A percentile compares a stretch with the other conserved stretches of the same genome.
These are phyloP conservation scores for Drosophila mimica DNA, from an alignment of 2,888 invertebrate species.

Conservation along the genomic window DNA sequence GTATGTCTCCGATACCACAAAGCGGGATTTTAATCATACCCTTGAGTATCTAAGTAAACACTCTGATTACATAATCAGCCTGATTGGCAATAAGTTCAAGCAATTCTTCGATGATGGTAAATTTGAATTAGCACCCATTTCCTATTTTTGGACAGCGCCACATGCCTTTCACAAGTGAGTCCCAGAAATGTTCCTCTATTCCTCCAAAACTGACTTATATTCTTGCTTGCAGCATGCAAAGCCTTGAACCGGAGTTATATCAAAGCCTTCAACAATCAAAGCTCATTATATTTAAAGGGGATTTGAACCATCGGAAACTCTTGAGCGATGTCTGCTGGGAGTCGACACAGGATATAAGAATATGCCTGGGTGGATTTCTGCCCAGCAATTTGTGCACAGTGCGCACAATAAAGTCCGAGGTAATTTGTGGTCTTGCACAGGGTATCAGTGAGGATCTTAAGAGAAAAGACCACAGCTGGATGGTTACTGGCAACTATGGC, in stretches of 20 bases:
- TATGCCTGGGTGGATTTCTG: constrained; percentile 87
- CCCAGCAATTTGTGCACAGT: constrained; percentile 93
- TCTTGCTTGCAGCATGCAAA: constrained; percentile 88
- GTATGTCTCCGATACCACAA: constrained; percentile 96
- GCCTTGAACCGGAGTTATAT: constrained; percentile 89
- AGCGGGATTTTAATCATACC: constrained; percentile 90
- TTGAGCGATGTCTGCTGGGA: constrained; percentile 94
- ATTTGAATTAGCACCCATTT: constrained; percentile 85
- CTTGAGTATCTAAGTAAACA: constrained; percentile 86
- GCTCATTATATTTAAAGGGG: constrained; percentile 94
- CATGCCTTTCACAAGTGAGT: constrained; percentile 87
- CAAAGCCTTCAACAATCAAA: constrained; percentile 88
- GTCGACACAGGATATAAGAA: constrained; percentile 88
- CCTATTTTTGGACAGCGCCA: constrained; percentile 95
- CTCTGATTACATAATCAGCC: constrained; percentile 72
- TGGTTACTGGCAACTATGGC: constrained; percentile 93
- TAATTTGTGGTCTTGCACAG: constrained; percentile 90
- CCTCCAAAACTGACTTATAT: neutral
- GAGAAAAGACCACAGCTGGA: constrained; percentile 89
- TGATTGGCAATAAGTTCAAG: constrained; percentile 88
- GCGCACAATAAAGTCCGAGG: constrained; percentile 95
- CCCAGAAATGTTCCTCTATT: fast-evolving
- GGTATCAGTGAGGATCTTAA: constrained; percentile 87
- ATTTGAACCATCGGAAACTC: constrained; percentile 97
- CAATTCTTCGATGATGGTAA: constrained; percentile 86